Evolutionary conservation across 2,888 invertebrate genomes (phyloP).

Genomic region (Eubasilissa splendida): DNA sequence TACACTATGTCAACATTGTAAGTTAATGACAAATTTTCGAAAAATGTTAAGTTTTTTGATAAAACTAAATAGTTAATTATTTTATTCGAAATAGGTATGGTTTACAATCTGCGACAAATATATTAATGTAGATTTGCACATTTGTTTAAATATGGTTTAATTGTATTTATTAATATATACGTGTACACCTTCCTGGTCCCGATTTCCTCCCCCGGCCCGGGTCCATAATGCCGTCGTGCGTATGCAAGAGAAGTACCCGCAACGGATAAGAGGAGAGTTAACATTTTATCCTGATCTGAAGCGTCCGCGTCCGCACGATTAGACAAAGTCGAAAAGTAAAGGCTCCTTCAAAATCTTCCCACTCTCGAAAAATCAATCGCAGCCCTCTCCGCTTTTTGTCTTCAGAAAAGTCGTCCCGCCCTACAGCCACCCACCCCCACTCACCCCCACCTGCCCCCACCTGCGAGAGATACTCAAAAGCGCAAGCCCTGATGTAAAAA

Average conservation of each 20-base stretch:
- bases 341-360: neutral
- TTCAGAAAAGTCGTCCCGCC: neutral
- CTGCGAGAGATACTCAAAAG: neutral
- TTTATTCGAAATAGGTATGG: too few relatives aligned
- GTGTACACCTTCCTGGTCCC: neutral
- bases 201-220: neutral
- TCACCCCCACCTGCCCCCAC: neutral
- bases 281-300: conserved; percentile 22
- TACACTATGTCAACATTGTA: too few relatives aligned
- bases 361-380: conserved; percentile 18
- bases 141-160: too few relatives aligned
- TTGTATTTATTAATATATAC: too few relatives aligned
- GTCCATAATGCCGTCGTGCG: conserved; percentile 15
- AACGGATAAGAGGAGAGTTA: conserved; percentile 7
- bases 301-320: conserved; percentile 13
- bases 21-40: too few relatives aligned
- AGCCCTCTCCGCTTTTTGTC: conserved; percentile 26
- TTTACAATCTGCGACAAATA: too few relatives aligned
- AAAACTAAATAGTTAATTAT: too few relatives aligned
- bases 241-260: conserved; percentile 6
- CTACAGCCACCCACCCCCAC: neutral
- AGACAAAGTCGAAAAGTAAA: conserved; percentile 21
- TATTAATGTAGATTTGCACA: too few relatives aligned
- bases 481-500: too few relatives aligned
- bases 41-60: too few relatives aligned